Percentiles rank a stretch among this genome's conserved stretches.
phyloP scores from a whole-genome alignment of 2,113 vertebrate genomes.

The Uria lomvia region DNA sequence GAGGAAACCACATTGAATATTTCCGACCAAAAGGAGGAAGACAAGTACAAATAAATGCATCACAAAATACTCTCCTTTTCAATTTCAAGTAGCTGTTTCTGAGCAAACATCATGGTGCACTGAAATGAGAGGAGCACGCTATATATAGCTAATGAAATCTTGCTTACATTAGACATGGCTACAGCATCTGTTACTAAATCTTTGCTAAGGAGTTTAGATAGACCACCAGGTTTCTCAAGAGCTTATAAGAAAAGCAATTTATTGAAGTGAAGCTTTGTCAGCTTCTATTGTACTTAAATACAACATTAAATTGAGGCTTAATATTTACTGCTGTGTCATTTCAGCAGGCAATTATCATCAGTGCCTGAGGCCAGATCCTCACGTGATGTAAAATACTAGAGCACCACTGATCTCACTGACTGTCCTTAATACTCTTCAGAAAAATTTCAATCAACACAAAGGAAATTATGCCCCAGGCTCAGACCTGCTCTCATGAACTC shows the following conservation, averaged over 20 bases:
- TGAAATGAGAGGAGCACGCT: neutral
- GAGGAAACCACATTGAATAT: neutral
- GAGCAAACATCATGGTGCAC: neutral
- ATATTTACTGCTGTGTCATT: conserved; percentile 17
- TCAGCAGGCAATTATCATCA: neutral
- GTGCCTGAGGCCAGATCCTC: neutral
- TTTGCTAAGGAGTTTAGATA: neutral
- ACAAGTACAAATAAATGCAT: neutral
- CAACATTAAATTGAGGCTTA: neutral
- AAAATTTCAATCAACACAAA: neutral
- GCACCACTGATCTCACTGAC: neutral
- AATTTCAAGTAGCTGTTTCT: neutral
- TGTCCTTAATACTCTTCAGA: neutral
- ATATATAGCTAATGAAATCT: conserved; percentile 38
- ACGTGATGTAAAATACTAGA: neutral
- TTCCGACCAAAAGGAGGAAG: neutral
- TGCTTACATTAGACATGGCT: conserved; percentile 16
- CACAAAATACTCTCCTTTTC: neutral
- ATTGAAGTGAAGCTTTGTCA: conserved; percentile 22
- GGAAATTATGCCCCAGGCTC: neutral
- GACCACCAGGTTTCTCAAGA: neutral
- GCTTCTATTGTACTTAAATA: neutral
- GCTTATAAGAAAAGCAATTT: conserved; percentile 4
- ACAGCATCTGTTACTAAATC: conserved; percentile 50
- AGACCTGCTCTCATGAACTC: neutral